Base-by-base conservation (phyloP, 2,888 invertebrate species). In the Fabriciana adippe region DNA sequence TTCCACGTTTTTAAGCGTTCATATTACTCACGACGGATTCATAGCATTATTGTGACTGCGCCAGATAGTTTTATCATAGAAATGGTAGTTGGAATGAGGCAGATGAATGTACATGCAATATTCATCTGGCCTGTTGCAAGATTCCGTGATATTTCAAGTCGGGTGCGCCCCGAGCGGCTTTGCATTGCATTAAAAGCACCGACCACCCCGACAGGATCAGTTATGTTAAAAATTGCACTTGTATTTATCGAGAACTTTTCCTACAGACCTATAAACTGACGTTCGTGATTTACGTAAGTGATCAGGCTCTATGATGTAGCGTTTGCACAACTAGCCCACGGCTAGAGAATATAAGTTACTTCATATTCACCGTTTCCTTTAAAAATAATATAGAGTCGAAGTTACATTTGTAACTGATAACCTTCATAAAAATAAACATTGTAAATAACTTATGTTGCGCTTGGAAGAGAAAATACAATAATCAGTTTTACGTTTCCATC, bases 101-200 rank as follows among this genome's bases (percentile, higher is more conserved):
- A 71, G 59, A 67, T 67, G 71, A 71, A 70, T 69, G 64, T 65
- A 62, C 67, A 73, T 70, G 63, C 60, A 69, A 70, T 79, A 84
- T 86, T 83, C 81, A 84, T 80, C 80, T 82, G 72, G 78, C 79
- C 77, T 81, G 81, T 80, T 64, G 72, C 80, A 74, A 85, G 80
- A 84, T 83, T 85, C 86, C 81, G 82, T 84, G 87, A 87, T 88
- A 88, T 87, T 85, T 84, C 82, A 84, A 86, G 86, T 85, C 87
- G 82, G 84, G 86, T 86, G 85, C 82, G 88, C 88, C 87, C 71
- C 79, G 79, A 82, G 87, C 88, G 75, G 73, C 79, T 78, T 84
- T 83, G 83, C 82, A 85, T 87, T 88, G 79, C 85, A 85, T 88
- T 86, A 86, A 80, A 79, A 72, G 68, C 72, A 71, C 74, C 84